phyloP scores from a whole-genome alignment of 2,113 vertebrate species.

The Proterorhinus semilunaris region DNA sequence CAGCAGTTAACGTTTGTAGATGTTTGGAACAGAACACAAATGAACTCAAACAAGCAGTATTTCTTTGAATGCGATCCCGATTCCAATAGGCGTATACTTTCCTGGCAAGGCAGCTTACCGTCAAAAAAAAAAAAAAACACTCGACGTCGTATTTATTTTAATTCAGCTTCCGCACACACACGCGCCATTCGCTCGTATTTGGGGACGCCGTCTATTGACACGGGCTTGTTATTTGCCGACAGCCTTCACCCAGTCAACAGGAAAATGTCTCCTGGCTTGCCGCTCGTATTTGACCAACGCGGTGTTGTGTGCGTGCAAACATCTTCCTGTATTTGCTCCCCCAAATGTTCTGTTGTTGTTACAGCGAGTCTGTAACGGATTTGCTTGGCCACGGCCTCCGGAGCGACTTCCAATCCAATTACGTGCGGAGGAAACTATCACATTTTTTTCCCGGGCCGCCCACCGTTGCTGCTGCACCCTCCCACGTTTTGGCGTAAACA shows the following conservation, averaged over 20 bases:
- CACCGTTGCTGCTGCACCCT: not conserved
- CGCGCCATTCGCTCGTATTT: not conserved
- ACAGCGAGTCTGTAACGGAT: constrained; percentile 38
- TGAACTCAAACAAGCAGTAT: no score
- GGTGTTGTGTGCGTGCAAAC: not conserved
- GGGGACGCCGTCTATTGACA: not conserved
- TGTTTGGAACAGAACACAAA: no score
- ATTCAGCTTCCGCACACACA: not conserved
- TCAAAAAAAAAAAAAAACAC: no score
- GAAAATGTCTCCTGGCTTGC: not conserved
- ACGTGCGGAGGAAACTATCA: constrained; percentile 22
- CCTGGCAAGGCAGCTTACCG: no score
- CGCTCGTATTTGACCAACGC: not conserved
- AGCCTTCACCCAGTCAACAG: constrained; percentile 6
- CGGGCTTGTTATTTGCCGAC: not conserved
- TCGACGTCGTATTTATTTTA: no score
- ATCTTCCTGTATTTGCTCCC: not conserved
- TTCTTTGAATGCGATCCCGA: no score
- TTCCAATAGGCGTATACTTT: no score
- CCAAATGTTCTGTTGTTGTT: not conserved
- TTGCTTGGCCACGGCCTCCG: constrained; percentile 44
- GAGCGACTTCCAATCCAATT: constrained; percentile 49
- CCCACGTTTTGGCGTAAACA: constrained; percentile 57
- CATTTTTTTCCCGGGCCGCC: constrained; percentile 13
- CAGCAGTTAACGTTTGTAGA: no score